phyloP scores from a whole-genome alignment of 2,113 vertebrate species.

The Pedetes capensis region DNA sequence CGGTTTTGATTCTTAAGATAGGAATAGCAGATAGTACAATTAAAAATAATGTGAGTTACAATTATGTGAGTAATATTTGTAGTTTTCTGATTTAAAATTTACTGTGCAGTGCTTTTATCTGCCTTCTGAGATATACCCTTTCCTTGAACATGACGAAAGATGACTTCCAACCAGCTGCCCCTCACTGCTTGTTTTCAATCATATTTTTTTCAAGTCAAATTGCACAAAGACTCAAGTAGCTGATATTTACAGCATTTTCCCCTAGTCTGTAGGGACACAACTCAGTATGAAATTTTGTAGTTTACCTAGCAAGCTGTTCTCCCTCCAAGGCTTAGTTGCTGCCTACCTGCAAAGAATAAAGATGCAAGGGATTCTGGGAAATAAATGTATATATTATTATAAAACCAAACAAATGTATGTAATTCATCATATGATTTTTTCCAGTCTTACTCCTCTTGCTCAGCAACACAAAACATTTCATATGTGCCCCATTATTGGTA shows the following conservation, averaged over 20 bases:
- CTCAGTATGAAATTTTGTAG: conserved; percentile 28
- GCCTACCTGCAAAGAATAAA: conserved; percentile 29
- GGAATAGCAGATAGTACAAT: not conserved
- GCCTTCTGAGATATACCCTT: not conserved
- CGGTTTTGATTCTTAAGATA: not conserved
- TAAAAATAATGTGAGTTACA: not conserved
- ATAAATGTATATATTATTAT: not conserved
- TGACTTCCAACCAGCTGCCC: conserved; percentile 36
- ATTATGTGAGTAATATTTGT: not conserved
- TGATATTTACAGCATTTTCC: conserved; percentile 60
- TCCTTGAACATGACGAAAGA: not conserved
- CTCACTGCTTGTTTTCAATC: conserved; percentile 40
- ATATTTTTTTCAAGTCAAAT: conserved; percentile 16
- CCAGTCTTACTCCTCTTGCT: not conserved
- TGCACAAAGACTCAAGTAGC: conserved; percentile 37
- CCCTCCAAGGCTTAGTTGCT: not conserved
- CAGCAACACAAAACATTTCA: not conserved
- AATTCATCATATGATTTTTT: not conserved
- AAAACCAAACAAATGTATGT: not conserved
- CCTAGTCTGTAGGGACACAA: conserved; percentile 27
- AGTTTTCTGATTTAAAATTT: conserved; percentile 4
- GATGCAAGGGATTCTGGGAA: conserved; percentile 17
- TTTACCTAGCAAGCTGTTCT: not conserved
- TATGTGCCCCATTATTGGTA: not conserved
- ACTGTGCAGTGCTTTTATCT: not conserved